Conservation (phyloP, 1,140 invertebrate genomes). For the Uloborus diversus region DNA sequence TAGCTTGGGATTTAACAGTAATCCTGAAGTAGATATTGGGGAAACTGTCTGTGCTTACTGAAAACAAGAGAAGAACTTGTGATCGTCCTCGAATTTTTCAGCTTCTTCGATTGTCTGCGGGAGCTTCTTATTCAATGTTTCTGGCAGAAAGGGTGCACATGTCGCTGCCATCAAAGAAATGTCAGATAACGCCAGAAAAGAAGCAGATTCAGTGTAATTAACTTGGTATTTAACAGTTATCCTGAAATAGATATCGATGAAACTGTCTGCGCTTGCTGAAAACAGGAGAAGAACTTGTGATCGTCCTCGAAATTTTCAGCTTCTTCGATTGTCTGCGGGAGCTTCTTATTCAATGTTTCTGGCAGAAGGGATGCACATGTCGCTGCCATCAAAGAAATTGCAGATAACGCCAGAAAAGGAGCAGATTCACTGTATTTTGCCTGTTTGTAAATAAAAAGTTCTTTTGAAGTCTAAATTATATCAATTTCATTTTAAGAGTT, state of each 20-base stretch:
- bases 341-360: slow-evolving; percentile 79
- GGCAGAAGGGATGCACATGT: slow-evolving; percentile 68
- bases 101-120: slow-evolving; percentile 87
- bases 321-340: slow-evolving; percentile 85
- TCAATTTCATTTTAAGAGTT: background rate
- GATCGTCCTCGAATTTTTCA: slow-evolving; percentile 84
- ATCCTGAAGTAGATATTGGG: no score
- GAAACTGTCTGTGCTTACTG: no score
- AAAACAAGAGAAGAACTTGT: slow-evolving; percentile 7
- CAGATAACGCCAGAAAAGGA: background rate
- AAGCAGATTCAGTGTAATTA: background rate
- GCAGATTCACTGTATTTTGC: background rate
- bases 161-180: background rate
- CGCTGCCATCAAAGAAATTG: background rate
- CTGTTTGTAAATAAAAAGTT: background rate
- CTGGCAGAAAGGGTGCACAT: slow-evolving; percentile 70
- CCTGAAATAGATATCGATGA: no score
- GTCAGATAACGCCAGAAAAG: background rate
- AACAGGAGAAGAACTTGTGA: slow-evolving; percentile 18
- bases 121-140: slow-evolving; percentile 80
- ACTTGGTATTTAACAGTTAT: background rate
- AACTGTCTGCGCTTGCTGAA: no score
- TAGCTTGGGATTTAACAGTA: background rate
- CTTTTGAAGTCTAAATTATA: background rate
- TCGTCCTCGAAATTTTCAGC: slow-evolving; percentile 87